Base-by-base conservation (phyloP, 2,113 vertebrate genomes). In the Cisticola juncidis region DNA sequence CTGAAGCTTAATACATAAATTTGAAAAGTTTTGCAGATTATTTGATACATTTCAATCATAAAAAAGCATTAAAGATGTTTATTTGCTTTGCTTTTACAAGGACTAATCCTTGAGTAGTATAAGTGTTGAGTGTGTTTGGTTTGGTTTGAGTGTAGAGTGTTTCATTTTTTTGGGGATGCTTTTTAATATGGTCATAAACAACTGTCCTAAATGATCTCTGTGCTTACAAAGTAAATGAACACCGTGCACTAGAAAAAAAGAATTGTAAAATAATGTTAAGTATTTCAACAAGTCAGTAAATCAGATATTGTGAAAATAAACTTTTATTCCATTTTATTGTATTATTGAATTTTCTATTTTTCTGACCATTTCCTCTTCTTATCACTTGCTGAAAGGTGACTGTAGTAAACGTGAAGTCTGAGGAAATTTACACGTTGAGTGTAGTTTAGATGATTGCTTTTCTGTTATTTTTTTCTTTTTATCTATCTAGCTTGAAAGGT, bases 401-500 rank as follows among this genome's bases (percentile, higher is more conserved):
- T 61, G 19, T 68, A 61, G 44, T 93, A 90, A 83, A 78, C 36
- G 15, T 73, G 45, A 72, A 69, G 12, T 20, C 20, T 64, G 29
- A 65, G 12, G 69, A 79, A 38, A 61, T 76, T 19, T 80, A 3
- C 14, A 26, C 3, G 2, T 48, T 3, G 5, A 31, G 11, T 81
- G 19, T 12, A n/a, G 11, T 44, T 66, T 40, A 50, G 23, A 44
- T 72, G 14, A 54, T 82, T 93, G n/a, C 7, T 80, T 0, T 73
- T 93, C 24, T 82, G 7, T 66, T 78, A 68, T 51, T 66, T 93
- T 95, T 93, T 61, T 73, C 14, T 86, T 71, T 62, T 7, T 70
- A 2, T 82, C 76, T 57, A 11, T 56, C 9, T 60, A 99, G 99
- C 90, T 98, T 99, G 91, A 99, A 99, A 96, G 99, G 98, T 14